These are phyloP conservation scores for Halocynthia roretzi DNA, from an alignment of 23 tunicate genomes.

Conservation along the genomic window DNA sequence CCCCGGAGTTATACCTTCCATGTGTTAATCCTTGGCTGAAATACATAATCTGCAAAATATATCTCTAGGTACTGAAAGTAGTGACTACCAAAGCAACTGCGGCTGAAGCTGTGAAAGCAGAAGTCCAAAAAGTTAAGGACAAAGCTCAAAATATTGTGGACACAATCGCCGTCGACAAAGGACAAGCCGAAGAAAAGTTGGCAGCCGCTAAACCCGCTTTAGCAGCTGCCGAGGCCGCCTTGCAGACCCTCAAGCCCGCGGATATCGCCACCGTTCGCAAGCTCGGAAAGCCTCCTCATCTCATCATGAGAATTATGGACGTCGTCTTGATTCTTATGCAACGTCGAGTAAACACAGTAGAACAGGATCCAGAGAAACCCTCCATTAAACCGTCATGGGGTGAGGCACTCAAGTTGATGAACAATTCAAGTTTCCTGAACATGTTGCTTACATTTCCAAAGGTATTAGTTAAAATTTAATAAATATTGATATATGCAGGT, in stretches of 20 bases:
- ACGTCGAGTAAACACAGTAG: constrained; percentile 67
- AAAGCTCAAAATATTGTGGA: constrained; percentile 94
- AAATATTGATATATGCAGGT: no score
- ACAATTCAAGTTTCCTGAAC: constrained; percentile 78
- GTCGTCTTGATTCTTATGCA: constrained; percentile 87
- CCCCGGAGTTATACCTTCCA: no score
- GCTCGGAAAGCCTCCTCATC: constrained; percentile 99
- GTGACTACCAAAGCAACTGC: constrained; percentile 76
- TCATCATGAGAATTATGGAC: constrained; percentile 99
- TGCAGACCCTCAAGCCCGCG: constrained; percentile 97
- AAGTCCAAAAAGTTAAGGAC: constrained; percentile 92
- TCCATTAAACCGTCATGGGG: constrained; percentile 92
- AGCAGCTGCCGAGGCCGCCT: constrained; percentile 93
- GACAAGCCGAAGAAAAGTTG: constrained; percentile 79
- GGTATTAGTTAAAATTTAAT: constrained; percentile 19
- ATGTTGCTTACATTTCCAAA: constrained; percentile 83
- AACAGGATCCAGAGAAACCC: constrained; percentile 78
- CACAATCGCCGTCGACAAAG: constrained; percentile 88
- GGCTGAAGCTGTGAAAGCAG: constrained; percentile 85
- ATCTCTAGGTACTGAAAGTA: constrained; percentile 66
- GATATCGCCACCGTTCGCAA: constrained; percentile 96
- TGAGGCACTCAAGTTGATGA: constrained; percentile 94
- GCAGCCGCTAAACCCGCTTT: constrained; percentile 94
- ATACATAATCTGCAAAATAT: not conserved
- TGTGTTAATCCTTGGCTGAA: not conserved